phyloP scores from a whole-genome alignment of 2,888 invertebrate genomes.

The Mythimna impura region DNA sequence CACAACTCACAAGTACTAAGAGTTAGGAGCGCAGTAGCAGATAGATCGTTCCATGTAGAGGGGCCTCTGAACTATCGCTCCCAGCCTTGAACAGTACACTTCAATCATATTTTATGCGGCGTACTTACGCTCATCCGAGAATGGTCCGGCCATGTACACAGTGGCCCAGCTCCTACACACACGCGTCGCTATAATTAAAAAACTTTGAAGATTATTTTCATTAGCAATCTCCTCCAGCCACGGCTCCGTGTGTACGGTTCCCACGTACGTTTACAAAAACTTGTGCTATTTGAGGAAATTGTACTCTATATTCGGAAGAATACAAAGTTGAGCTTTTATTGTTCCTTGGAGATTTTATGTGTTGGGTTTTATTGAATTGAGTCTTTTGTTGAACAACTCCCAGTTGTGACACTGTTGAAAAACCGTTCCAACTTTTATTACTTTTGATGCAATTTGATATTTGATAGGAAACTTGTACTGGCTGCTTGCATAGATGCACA shows the following conservation, averaged over 20 bases:
- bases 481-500: background rate
- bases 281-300: slow-evolving; percentile 66
- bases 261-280: slow-evolving; percentile 60
- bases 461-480: slow-evolving; percentile 20
- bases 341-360: slow-evolving; percentile 70
- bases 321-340: slow-evolving; percentile 73
- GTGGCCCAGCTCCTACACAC: slow-evolving; percentile 30
- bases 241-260: slow-evolving; percentile 38
- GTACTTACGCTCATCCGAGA: slow-evolving; percentile 60
- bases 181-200: slow-evolving; percentile 75
- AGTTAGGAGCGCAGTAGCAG: slow-evolving; percentile 41
- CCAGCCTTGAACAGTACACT: slow-evolving; percentile 64
- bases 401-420: slow-evolving; percentile 49
- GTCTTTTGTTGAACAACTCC: slow-evolving; percentile 66
- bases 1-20: slow-evolving; percentile 31
- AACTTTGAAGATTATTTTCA: slow-evolving; percentile 76
- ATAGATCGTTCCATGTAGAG: slow-evolving; percentile 46
- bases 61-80: slow-evolving; percentile 57
- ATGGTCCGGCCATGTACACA: slow-evolving; percentile 41
- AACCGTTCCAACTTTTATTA: slow-evolving; percentile 56
- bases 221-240: slow-evolving; percentile 60
- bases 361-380: slow-evolving; percentile 74
- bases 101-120: slow-evolving; percentile 66
- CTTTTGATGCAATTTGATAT: slow-evolving; percentile 45
- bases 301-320: slow-evolving; percentile 66